Percentiles rank a stretch among this genome's conserved stretches.
phyloP scores from a whole-genome alignment of 2,797 vertebrate genomes.

The Steatocranus sp. region DNA sequence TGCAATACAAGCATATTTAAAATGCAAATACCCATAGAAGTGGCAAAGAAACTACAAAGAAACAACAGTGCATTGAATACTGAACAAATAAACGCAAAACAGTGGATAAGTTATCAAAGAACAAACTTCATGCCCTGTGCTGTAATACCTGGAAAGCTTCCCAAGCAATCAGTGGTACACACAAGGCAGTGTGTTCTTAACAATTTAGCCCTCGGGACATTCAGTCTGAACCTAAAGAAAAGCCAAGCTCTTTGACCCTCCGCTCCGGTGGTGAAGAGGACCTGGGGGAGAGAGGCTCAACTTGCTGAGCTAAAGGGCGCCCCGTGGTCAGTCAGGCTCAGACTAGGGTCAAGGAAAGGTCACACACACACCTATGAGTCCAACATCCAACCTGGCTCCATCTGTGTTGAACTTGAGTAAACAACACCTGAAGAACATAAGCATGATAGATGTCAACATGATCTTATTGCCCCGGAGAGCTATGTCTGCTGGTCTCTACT shows the following conservation, averaged over 20 bases:
- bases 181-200: not conserved
- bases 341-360: conserved; percentile 36
- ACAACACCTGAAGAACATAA: conserved; percentile 45
- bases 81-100: not conserved
- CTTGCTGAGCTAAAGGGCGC: conserved; percentile 13
- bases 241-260: conserved; percentile 37
- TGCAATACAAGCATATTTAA: not conserved
- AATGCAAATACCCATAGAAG: not conserved
- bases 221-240: conserved; percentile 24
- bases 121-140: not conserved
- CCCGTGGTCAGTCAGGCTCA: not conserved
- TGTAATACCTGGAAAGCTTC: not conserved
- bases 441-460: conserved; percentile 35
- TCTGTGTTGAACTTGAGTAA: conserved; percentile 39
- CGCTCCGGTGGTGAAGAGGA: not conserved
- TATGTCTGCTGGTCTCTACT: not conserved
- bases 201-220: conserved; percentile 1
- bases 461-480: not conserved
- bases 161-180: not conserved
- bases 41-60: not conserved
- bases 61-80: not conserved
- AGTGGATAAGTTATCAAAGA: not conserved
- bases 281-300: conserved; percentile 25
- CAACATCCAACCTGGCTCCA: not conserved
- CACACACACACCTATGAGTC: conserved; percentile 23